phyloP scores from a whole-genome alignment of 2,888 invertebrate genomes.

The Parnassius mnemosyne region DNA sequence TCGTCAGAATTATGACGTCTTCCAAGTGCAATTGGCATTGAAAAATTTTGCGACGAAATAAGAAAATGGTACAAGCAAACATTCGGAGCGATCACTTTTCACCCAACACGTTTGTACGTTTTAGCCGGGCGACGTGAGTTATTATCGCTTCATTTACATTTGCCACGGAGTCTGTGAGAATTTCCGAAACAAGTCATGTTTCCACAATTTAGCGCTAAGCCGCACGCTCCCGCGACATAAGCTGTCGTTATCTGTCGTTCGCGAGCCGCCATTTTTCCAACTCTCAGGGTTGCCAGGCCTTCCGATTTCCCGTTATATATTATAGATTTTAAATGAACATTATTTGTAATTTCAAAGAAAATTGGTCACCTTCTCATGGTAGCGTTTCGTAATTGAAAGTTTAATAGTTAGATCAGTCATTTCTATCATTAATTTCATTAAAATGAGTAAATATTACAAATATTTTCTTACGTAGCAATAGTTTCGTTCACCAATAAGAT shows the following conservation, averaged over 20 bases:
- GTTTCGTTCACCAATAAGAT: too few relatives aligned
- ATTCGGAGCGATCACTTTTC: background rate
- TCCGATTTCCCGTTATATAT: background rate
- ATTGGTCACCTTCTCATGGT: too few relatives aligned
- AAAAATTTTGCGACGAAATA: background rate
- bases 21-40: background rate
- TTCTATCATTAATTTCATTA: too few relatives aligned
- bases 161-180: slow-evolving; percentile 34
- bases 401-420: too few relatives aligned
- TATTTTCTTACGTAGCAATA: too few relatives aligned
- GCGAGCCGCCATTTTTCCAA: slow-evolving; percentile 46
- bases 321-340: too few relatives aligned
- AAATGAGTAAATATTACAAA: too few relatives aligned
- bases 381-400: too few relatives aligned
- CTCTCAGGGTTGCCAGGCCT: slow-evolving; percentile 32
- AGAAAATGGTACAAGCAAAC: background rate
- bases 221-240: slow-evolving; percentile 45
- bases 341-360: too few relatives aligned
- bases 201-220: slow-evolving; percentile 57
- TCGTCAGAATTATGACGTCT: background rate
- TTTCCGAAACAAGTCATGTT: slow-evolving; percentile 61
- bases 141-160: slow-evolving; percentile 50
- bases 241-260: slow-evolving; percentile 56
- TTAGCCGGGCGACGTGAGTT: slow-evolving; percentile 27
- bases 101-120: slow-evolving; percentile 5